Conservation (phyloP, 1,140 invertebrate genomes). For the Pogonomyrmex californicus region DNA sequence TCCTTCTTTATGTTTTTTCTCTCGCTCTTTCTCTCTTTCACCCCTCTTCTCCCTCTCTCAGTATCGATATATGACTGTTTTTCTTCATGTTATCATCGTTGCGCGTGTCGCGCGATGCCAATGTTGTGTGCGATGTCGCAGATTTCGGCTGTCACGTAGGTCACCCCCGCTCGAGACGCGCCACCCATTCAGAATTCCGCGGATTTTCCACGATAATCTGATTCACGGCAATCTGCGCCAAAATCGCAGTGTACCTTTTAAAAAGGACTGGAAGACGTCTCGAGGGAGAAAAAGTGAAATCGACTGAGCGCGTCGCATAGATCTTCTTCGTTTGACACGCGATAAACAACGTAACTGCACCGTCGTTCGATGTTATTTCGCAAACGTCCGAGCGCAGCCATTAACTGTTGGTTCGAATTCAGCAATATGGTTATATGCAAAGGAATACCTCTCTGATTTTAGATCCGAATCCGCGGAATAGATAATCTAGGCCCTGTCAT, state of each 20-base stretch:
- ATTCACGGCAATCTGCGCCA: no score
- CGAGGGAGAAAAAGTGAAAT: neutral
- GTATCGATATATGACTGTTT: neutral
- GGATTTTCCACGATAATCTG: neutral
- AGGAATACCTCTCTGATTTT: constrained; percentile 16
- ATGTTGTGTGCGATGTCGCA: constrained; percentile 5
- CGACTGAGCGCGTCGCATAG: no score
- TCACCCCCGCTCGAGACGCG: neutral
- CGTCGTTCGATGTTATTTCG: neutral
- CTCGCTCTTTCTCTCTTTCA: no score
- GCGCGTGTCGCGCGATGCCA: constrained; percentile 19
- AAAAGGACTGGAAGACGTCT: neutral
- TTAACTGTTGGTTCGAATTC: neutral
- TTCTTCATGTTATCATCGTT: constrained; percentile 35
- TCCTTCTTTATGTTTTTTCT: neutral
- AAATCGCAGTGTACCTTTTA: neutral
- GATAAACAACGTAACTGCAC: constrained; percentile 1
- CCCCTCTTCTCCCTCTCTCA: neutral
- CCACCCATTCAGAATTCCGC: neutral
- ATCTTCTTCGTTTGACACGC: neutral
- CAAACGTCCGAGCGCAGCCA: constrained; percentile 2
- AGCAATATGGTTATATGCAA: constrained; percentile 25
- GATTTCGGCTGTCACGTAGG: constrained; percentile 40
- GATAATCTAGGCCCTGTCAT: constrained; percentile 5
- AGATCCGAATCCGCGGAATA: constrained; percentile 24